A percentile compares a stretch with the other conserved stretches of the same genome.
Evolutionary conservation across 2,888 invertebrate genomes (phyloP).

Genomic region (Fabriciana adippe): DNA sequence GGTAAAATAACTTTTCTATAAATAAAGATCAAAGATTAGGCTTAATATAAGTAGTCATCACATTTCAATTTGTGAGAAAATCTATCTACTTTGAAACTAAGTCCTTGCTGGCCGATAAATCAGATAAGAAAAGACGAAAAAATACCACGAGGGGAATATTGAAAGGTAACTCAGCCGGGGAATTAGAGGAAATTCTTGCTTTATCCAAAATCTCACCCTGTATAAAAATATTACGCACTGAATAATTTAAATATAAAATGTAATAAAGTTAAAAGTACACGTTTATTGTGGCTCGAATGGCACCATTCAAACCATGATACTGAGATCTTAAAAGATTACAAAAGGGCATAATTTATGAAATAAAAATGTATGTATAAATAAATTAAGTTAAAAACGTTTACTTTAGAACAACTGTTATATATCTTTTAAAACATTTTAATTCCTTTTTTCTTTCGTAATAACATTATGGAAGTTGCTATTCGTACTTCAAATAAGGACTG

Average conservation of each 20-base stretch:
- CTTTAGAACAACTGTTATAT: too few relatives aligned
- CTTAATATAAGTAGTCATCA: conserved; percentile 19
- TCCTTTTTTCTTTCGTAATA: too few relatives aligned
- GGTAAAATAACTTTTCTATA: conserved; percentile 5
- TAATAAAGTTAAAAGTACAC: conserved; percentile 5
- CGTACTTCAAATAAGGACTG: too few relatives aligned
- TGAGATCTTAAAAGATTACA: background rate
- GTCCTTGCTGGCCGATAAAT: conserved; percentile 31
- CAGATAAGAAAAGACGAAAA: conserved; percentile 37
- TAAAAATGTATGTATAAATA: background rate
- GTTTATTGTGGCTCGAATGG: background rate
- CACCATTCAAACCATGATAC: background rate
- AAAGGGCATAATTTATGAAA: background rate
- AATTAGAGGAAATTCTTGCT: conserved; percentile 22
- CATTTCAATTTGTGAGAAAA: conserved; percentile 26
- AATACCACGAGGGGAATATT: conserved; percentile 37
- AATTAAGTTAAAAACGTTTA: too few relatives aligned
- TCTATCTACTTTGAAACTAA: conserved; percentile 19
- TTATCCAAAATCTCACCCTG: conserved; percentile 22
- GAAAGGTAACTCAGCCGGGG: conserved; percentile 29
- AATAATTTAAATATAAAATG: conserved; percentile 12
- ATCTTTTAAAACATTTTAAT: too few relatives aligned
- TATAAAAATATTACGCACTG: conserved; percentile 19
- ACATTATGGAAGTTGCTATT: too few relatives aligned
- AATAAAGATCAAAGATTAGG: conserved; percentile 22